Base-by-base conservation (phyloP, 2,888 invertebrate genomes). In the Pterostichus niger region DNA sequence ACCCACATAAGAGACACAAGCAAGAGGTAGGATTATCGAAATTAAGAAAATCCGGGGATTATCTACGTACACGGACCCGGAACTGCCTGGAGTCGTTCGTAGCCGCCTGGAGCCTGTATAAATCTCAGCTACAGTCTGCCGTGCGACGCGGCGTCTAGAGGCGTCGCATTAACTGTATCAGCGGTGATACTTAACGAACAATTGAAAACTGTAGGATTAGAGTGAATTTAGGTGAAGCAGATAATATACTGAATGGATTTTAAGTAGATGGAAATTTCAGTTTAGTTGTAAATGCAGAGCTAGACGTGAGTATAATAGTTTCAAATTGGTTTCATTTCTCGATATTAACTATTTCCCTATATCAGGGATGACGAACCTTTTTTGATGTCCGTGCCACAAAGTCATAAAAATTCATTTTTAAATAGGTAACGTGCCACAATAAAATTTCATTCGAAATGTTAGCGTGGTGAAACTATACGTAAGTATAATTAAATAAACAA, bases 11-110 rank as follows among this genome's bases (percentile, higher is more conserved):
- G 44, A 64, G 68, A 46, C n/a, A 35, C 35, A 64, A 35, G 40
- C 44, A 71, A 71, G 68, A 71, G 44, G 44, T 15, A 54, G 81
- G 81, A 81, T 81, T 81, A 81, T 71, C 81, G 73, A 81, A 71
- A 81, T 81, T 71, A 81, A 81, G 81, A 81, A 71, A 35, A 81
- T 81, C 81, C 56, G 33, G 56, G 81, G 81, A 71, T 81, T 81
- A 81, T 81, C 81, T 46, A 24, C 59, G 46, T 56, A 77, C 77
- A 77, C 33, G 77, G 40, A 56, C 56, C 44, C 17, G 15, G 64
- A 64, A 15, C 64, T 24, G 15, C 68, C 9, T 9, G 40, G 6
- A n/a, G 56, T 13, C 24, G 56, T 13, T 24, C 59, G 31, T 31
- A 56, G 40, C 33, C 59, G 56, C 59, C 59, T 10, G 56, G 61